These are phyloP conservation scores for Sarcophaga rosellei DNA, from an alignment of 2,888 invertebrate species.

Conservation along the genomic window DNA sequence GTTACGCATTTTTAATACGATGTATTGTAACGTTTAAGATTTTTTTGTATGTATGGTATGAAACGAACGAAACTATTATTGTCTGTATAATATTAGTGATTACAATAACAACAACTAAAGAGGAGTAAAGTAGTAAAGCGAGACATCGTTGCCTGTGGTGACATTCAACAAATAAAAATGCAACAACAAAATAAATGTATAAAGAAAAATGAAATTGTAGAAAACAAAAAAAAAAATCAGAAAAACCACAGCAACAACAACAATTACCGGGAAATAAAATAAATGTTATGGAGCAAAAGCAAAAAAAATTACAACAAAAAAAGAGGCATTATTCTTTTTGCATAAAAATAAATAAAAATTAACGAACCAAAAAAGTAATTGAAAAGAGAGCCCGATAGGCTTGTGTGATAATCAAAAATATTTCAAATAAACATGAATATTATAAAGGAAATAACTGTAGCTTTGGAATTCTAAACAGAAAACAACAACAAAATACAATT, in stretches of 20 bases:
- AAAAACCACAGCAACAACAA: conserved; percentile 61
- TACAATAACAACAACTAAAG: conserved; percentile 15
- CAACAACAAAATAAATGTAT: conserved; percentile 24
- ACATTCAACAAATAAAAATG: conserved; percentile 64
- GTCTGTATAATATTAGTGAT: conserved; percentile 27
- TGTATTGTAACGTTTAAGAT: not conserved
- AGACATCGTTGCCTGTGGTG: conserved; percentile 60
- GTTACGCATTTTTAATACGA: not conserved
- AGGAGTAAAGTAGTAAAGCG: not conserved
- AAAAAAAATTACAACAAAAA: not conserved
- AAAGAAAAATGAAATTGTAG: not conserved
- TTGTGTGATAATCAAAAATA: no score
- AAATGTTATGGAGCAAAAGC: not conserved
- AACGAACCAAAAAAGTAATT: no score
- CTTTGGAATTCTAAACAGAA: no score
- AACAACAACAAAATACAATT: no score
- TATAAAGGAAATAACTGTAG: no score
- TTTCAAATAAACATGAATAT: no score
- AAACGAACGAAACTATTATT: conserved; percentile 20
- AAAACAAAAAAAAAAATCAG: conserved; percentile 29
- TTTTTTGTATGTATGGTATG: not conserved
- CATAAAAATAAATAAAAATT: not conserved
- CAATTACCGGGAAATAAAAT: conserved; percentile 61
- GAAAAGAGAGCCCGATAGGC: no score
- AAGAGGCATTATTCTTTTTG: not conserved